Evolutionary conservation across 2,888 invertebrate species (phyloP).

Genomic region (Eupithecia exiguata): DNA sequence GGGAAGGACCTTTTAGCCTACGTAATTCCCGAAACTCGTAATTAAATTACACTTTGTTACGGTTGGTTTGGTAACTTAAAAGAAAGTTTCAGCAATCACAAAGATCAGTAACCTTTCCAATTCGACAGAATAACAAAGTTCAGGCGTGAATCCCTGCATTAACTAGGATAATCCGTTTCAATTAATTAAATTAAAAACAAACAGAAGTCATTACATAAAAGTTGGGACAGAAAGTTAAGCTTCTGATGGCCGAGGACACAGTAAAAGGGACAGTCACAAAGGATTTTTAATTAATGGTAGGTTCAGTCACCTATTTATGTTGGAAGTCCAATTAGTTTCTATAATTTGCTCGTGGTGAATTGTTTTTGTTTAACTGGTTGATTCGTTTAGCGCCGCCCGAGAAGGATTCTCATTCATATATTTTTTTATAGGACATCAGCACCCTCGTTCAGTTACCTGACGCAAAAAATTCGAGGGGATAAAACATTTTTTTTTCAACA

Average conservation of each 20-base stretch:
- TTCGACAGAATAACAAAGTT: constrained; percentile 63
- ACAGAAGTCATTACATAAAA: constrained; percentile 73
- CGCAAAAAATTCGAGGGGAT: not conserved
- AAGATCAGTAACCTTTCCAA: constrained; percentile 58
- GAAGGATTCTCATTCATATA: too few relatives aligned
- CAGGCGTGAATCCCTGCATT: constrained; percentile 66
- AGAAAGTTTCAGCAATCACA: constrained; percentile 55
- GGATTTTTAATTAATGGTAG: constrained; percentile 40
- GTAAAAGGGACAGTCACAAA: constrained; percentile 49
- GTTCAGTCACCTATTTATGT: constrained; percentile 22
- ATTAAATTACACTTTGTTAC: constrained; percentile 52
- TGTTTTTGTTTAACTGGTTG: constrained; percentile 7
- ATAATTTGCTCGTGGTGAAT: constrained; percentile 23
- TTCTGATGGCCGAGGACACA: constrained; percentile 55
- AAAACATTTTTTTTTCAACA: not conserved
- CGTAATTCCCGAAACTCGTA: constrained; percentile 44
- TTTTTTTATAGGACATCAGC: not conserved
- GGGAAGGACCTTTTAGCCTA: constrained; percentile 51
- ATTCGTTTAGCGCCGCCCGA: not conserved
- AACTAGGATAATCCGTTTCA: constrained; percentile 73
- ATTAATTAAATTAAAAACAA: constrained; percentile 80
- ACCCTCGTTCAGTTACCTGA: not conserved
- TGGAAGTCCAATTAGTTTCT: constrained; percentile 22
- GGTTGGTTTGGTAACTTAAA: constrained; percentile 49
- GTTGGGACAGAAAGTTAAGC: constrained; percentile 60